Percentiles rank a stretch among this genome's conserved stretches.
These are phyloP conservation scores for Heliconius hewitsoni DNA, from an alignment of 1,140 invertebrate species.

Conservation along the genomic window DNA sequence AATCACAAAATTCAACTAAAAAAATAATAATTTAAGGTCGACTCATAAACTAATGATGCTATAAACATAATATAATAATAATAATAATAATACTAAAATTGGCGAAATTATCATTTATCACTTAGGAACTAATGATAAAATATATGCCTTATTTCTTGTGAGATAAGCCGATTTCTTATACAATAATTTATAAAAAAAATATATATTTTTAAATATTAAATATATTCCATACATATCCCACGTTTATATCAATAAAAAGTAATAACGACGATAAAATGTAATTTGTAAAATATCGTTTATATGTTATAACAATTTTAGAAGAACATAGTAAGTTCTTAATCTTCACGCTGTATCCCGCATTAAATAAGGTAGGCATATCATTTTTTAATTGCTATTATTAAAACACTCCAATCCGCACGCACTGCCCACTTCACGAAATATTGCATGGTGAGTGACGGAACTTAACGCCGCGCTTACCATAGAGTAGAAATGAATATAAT, in stretches of 20 bases:
- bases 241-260: no score
- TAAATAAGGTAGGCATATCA: no score
- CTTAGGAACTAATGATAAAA: not conserved
- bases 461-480: no score
- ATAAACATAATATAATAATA: not conserved
- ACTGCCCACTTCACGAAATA: not conserved
- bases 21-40: not conserved
- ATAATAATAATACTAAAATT: constrained; percentile 13
- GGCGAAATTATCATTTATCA: constrained; percentile 7
- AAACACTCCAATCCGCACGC: not conserved
- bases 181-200: not conserved
- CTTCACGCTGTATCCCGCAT: no score
- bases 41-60: not conserved
- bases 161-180: constrained; percentile 9
- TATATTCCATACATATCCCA: no score
- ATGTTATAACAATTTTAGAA: not conserved
- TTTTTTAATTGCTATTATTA: not conserved
- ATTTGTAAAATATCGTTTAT: no score
- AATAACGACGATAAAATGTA: no score
- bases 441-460: not conserved
- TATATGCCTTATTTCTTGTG: not conserved
- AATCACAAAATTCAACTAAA: no score
- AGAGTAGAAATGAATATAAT: not conserved
- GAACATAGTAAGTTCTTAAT: no score
- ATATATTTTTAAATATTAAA: no score